Evolutionary conservation across 2,888 invertebrate genomes (phyloP).

Genomic region (Ormyrus rosae): DNA sequence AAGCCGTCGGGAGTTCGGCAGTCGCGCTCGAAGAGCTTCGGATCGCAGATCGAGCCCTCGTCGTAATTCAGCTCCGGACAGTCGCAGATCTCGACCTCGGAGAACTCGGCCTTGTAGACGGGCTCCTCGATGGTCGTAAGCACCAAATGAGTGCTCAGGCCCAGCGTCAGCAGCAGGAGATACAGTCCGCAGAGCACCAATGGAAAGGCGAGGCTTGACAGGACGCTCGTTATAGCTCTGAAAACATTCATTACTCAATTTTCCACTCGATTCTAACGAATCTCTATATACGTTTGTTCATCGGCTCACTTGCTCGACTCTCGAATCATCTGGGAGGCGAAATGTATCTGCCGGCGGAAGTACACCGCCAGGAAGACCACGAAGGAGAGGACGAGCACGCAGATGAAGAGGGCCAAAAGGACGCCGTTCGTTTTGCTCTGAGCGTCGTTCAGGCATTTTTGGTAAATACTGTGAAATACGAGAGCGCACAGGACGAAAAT

Average conservation of each 20-base stretch:
- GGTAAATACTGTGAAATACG: constrained; percentile 15
- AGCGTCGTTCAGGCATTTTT: background rate
- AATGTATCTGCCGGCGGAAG: constrained; percentile 10
- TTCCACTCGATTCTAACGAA: background rate
- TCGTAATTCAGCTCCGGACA: constrained; percentile 5
- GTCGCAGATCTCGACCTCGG: constrained; percentile 1
- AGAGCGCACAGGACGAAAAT: constrained; percentile 82
- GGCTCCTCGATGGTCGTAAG: constrained; percentile 18
- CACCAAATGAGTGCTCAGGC: background rate
- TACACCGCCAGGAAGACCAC: background rate
- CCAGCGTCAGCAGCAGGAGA: background rate
- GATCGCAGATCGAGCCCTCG: constrained; percentile 15
- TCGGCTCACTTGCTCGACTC: constrained; percentile 78
- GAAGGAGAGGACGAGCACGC: background rate
- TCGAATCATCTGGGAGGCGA: constrained; percentile 17
- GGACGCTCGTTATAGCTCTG: constrained; percentile 90
- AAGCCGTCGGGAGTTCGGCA: background rate
- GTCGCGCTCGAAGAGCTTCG: constrained; percentile 4
- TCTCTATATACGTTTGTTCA: background rate
- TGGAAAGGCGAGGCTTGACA: constrained; percentile 92
- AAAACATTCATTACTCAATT: constrained; percentile 64
- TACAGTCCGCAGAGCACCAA: background rate
- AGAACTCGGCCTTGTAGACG: constrained; percentile 6
- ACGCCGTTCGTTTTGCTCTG: constrained; percentile 29
- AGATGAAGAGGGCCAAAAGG: constrained; percentile 5